These are phyloP conservation scores for Eugnorisma glareosa DNA, from an alignment of 2,888 invertebrate genomes.

Conservation along the genomic window DNA sequence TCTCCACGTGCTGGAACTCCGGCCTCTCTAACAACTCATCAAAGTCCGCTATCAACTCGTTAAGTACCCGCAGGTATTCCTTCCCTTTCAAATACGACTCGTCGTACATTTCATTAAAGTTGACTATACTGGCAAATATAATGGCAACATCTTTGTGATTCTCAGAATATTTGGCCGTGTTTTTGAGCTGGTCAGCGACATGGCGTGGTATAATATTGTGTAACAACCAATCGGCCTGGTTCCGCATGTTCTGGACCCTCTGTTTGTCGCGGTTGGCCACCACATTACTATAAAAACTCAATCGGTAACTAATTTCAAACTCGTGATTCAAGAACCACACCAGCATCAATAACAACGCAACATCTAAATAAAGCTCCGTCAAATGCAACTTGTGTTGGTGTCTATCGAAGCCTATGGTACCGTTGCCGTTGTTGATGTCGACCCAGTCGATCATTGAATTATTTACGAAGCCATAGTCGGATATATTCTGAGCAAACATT, in stretches of 20 bases:
- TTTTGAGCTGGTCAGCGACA: slow-evolving; percentile 97
- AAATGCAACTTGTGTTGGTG: slow-evolving; percentile 82
- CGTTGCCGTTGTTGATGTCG: slow-evolving; percentile 57
- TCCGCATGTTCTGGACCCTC: slow-evolving; percentile 97
- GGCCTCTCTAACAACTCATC: slow-evolving; percentile 96
- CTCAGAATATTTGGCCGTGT: slow-evolving; percentile 97
- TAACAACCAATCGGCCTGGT: slow-evolving; percentile 98
- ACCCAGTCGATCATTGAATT: slow-evolving; percentile 71
- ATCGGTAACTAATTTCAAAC: slow-evolving; percentile 97
- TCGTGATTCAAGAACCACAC: slow-evolving; percentile 98
- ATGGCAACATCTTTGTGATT: slow-evolving; percentile 98
- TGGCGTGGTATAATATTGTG: slow-evolving; percentile 99
- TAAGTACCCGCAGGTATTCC: slow-evolving; percentile 98
- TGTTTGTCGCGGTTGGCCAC: slow-evolving; percentile 97
- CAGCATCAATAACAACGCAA: slow-evolving; percentile 95
- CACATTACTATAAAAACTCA: slow-evolving; percentile 98
- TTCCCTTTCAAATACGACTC: slow-evolving; percentile 98
- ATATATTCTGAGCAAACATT: slow-evolving; percentile 75
- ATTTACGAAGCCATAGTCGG: slow-evolving; percentile 71
- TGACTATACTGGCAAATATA: slow-evolving; percentile 98
- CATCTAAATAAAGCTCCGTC: slow-evolving; percentile 95
- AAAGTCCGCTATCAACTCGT: slow-evolving; percentile 98
- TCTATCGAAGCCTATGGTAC: slow-evolving; percentile 67
- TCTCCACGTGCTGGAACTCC: slow-evolving; percentile 97
- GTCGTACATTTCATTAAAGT: slow-evolving; percentile 99